Percentiles rank a stretch among this genome's conserved stretches.
These are phyloP conservation scores for Paradoxurus hermaphroditus DNA, from an alignment of 2,113 vertebrate species.

Conservation along the genomic window DNA sequence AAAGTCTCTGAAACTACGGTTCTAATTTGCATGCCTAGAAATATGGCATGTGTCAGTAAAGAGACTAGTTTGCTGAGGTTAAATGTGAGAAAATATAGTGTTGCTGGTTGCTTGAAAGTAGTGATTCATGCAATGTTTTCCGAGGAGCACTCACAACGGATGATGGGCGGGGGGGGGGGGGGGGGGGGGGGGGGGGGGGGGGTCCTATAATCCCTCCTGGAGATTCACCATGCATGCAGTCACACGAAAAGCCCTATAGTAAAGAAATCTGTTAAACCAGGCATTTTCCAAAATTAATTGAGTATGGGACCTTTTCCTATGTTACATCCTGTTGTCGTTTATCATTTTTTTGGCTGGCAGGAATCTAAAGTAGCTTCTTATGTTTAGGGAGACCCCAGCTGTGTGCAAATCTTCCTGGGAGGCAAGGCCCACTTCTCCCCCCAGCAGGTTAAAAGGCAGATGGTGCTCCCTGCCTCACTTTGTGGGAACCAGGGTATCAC, in stretches of 20 bases:
- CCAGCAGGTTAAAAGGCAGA: background rate
- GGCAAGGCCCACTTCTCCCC: background rate
- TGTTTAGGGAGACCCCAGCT: background rate
- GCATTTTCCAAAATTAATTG: constrained; percentile 13
- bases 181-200: background rate
- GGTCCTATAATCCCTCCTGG: background rate
- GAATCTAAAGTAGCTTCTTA: background rate
- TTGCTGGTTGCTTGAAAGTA: background rate
- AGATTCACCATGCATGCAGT: background rate
- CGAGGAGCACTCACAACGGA: background rate
- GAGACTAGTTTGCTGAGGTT: background rate
- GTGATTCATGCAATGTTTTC: background rate
- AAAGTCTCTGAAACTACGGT: background rate
- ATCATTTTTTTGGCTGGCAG: background rate
- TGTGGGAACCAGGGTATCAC: background rate
- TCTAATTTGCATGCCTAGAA: background rate
- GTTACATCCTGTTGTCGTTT: constrained; percentile 1
- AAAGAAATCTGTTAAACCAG: constrained; percentile 10
- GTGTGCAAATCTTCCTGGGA: background rate
- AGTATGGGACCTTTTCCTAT: background rate
- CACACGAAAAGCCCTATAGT: background rate
- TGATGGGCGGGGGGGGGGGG: background rate
- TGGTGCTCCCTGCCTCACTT: background rate
- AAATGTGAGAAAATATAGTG: background rate
- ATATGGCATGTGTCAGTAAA: background rate